These are phyloP conservation scores for Steinernema feltiae DNA, from an alignment of 1,140 invertebrate genomes.

Conservation along the genomic window DNA sequence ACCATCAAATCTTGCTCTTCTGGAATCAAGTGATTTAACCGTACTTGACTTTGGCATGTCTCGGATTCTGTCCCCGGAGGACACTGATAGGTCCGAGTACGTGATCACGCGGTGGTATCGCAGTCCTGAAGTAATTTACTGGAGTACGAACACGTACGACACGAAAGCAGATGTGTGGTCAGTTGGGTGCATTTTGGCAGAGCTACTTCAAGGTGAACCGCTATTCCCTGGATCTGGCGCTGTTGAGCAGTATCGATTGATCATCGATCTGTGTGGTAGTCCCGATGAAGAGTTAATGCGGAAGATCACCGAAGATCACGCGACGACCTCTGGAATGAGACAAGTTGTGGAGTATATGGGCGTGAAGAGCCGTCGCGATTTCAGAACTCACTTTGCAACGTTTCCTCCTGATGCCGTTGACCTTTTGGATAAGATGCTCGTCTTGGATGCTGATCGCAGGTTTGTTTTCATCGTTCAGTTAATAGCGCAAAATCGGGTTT, in stretches of 20 bases:
- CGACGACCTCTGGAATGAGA: constrained; percentile 32
- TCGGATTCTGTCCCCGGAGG: constrained; percentile 38
- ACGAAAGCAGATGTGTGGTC: constrained; percentile 80
- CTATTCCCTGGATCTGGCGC: constrained; percentile 88
- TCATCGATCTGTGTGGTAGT: constrained; percentile 48
- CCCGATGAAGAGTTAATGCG: constrained; percentile 44
- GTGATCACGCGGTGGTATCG: constrained; percentile 55
- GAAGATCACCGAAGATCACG: constrained; percentile 45
- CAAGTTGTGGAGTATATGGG: constrained; percentile 33
- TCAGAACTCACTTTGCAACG: constrained; percentile 78
- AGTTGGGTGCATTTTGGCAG: constrained; percentile 96
- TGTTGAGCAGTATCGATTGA: constrained; percentile 45
- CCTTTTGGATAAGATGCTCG: constrained; percentile 84
- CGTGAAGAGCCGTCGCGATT: constrained; percentile 75
- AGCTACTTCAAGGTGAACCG: constrained; percentile 86
- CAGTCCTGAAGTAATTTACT: constrained; percentile 54
- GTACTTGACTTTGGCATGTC: constrained; percentile 54
- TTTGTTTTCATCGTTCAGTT: not conserved
- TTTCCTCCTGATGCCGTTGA: constrained; percentile 88
- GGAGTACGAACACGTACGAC: constrained; percentile 48
- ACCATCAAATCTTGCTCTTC: constrained; percentile 48
- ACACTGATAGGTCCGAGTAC: constrained; percentile 34
- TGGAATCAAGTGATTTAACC: constrained; percentile 50
- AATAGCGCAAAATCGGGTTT: too few relatives aligned
- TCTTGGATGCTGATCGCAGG: constrained; percentile 82